Percentiles rank a stretch among this genome's conserved stretches.
These are phyloP conservation scores for Drosophila atripex DNA, from an alignment of 2,888 invertebrate species.

Conservation along the genomic window DNA sequence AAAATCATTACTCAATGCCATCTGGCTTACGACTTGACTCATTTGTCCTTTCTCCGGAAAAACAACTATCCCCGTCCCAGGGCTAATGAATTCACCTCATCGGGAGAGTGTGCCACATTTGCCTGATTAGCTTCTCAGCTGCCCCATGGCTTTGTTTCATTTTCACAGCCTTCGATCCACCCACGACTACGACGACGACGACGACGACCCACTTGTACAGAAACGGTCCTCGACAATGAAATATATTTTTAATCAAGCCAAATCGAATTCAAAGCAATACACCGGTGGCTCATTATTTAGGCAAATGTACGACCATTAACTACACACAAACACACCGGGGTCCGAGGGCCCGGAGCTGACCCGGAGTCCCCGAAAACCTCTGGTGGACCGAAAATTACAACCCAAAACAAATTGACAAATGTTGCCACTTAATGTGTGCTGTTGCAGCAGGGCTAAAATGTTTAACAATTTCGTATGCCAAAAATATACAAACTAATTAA, in stretches of 20 bases:
- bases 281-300: slow-evolving; percentile 79
- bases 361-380: slow-evolving; percentile 31
- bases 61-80: neutral
- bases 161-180: slow-evolving; percentile 29
- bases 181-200: slow-evolving; percentile 4
- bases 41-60: slow-evolving; percentile 19
- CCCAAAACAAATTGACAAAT: slow-evolving; percentile 72
- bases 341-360: slow-evolving; percentile 46
- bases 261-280: slow-evolving; percentile 78
- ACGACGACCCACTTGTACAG: slow-evolving; percentile 42
- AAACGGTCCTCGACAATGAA: slow-evolving; percentile 64
- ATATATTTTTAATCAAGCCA: slow-evolving; percentile 78
- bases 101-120: slow-evolving; percentile 59
- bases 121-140: slow-evolving; percentile 74
- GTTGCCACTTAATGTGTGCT: slow-evolving; percentile 73
- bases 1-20: slow-evolving; percentile 34
- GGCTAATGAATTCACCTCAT: slow-evolving; percentile 56
- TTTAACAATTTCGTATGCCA: slow-evolving; percentile 77
- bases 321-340: slow-evolving; percentile 54
- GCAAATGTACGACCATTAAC: slow-evolving; percentile 78
- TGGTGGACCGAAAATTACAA: slow-evolving; percentile 31
- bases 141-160: slow-evolving; percentile 29
- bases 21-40: slow-evolving; percentile 26
- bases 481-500: slow-evolving; percentile 79
- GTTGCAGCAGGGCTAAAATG: slow-evolving; percentile 66